Conservation (phyloP, 2,888 invertebrate genomes). For the Adelphocoris suturalis region DNA sequence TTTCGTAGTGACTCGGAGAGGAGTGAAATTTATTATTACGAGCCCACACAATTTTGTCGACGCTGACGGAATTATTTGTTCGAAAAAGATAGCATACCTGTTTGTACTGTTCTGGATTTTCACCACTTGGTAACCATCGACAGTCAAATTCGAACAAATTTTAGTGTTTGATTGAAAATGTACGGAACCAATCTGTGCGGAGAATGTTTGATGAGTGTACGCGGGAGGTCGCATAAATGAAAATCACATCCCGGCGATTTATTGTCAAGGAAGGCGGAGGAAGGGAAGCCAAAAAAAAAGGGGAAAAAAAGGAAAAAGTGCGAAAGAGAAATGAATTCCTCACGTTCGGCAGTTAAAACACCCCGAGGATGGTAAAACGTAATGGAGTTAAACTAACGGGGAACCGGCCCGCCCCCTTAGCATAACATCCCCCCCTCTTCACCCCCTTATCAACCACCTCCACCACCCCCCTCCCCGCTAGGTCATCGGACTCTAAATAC, state of each 20-base stretch:
- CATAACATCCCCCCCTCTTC: neutral
- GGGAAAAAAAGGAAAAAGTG: conserved; percentile 29
- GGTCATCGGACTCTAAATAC: conserved; percentile 69
- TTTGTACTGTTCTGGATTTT: too few relatives aligned
- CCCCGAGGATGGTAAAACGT: conserved; percentile 40
- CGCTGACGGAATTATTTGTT: too few relatives aligned
- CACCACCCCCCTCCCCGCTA: neutral
- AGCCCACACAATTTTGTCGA: too few relatives aligned
- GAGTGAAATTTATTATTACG: too few relatives aligned
- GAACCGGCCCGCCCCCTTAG: conserved; percentile 1
- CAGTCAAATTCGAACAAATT: too few relatives aligned
- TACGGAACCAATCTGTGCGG: too few relatives aligned
- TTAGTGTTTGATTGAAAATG: too few relatives aligned
- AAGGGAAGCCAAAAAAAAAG: neutral
- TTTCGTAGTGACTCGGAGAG: too few relatives aligned
- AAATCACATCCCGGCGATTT: neutral
- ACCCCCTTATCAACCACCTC: neutral
- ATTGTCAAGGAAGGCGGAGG: neutral
- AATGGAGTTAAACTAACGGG: conserved; percentile 49
- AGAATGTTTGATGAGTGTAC: too few relatives aligned
- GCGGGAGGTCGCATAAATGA: neutral
- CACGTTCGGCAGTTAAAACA: conserved; percentile 43
- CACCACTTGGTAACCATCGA: too few relatives aligned
- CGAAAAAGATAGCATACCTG: too few relatives aligned
- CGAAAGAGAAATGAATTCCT: conserved; percentile 57